Conservation (phyloP, 2,113 vertebrate genomes). For the Delphinus delphis region DNA sequence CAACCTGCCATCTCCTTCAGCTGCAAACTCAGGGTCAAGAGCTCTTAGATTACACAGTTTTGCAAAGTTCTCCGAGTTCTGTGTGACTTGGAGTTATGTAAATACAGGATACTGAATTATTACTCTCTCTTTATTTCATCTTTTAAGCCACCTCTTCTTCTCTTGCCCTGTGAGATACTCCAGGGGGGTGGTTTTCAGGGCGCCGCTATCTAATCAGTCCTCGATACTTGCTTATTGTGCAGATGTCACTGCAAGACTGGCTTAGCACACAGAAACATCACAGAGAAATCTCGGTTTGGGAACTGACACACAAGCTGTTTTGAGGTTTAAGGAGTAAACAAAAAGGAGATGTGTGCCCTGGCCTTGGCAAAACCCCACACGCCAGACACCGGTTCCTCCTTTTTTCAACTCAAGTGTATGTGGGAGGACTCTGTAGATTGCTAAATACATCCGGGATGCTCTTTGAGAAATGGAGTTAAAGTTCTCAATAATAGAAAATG, state of each 20-base stretch:
- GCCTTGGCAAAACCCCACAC: neutral
- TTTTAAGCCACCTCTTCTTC: slow-evolving; percentile 29
- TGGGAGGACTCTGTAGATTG: neutral
- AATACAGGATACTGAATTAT: neutral
- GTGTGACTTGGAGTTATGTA: neutral
- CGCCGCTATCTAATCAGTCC: neutral
- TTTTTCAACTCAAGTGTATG: neutral
- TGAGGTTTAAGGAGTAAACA: slow-evolving; percentile 43
- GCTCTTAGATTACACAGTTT: neutral
- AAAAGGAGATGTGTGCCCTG: neutral
- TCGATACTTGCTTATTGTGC: neutral
- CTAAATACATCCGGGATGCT: neutral
- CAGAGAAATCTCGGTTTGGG: neutral
- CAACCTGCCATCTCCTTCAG: neutral
- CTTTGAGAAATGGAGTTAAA: slow-evolving; percentile 16
- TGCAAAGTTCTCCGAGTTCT: neutral
- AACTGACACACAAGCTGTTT: slow-evolving; percentile 32
- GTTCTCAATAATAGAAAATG: neutral
- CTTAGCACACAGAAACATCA: neutral
- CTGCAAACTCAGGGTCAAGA: neutral
- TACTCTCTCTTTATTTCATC: neutral
- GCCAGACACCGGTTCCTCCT: neutral
- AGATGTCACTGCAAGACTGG: neutral
- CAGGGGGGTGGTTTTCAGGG: neutral
- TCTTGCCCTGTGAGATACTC: neutral